A percentile compares a stretch with the other conserved stretches of the same genome.
phyloP scores from a whole-genome alignment of 2,113 vertebrate genomes.

The Oryzias celebensis region DNA sequence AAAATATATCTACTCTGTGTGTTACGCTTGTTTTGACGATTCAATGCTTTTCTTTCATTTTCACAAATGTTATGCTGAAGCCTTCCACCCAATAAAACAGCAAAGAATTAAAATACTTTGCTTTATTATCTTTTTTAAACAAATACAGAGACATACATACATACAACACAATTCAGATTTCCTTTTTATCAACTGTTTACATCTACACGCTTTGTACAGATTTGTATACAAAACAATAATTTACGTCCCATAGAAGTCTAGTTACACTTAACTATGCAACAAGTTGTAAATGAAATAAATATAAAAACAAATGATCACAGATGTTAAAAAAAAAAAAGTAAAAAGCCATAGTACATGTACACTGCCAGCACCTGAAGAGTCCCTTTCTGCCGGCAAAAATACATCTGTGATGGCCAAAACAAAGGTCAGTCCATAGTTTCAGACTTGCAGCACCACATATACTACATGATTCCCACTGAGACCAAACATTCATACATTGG shows the following conservation, averaged over 20 bases:
- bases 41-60: background rate
- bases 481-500: constrained; percentile 22
- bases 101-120: constrained; percentile 90
- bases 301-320: constrained; percentile 73
- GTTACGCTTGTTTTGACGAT: background rate
- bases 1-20: too few species aligned
- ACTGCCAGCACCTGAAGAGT: constrained; percentile 58
- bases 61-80: background rate
- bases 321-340: constrained; percentile 43
- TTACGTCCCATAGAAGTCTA: constrained; percentile 90
- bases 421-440: constrained; percentile 29
- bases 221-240: constrained; percentile 99
- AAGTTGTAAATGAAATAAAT: constrained; percentile 80
- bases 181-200: constrained; percentile 90
- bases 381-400: constrained; percentile 54
- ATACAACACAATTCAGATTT: constrained; percentile 93
- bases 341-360: constrained; percentile 63
- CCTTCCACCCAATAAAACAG: constrained; percentile 49
- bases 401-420: constrained; percentile 31
- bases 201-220: constrained; percentile 92
- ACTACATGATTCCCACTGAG: constrained; percentile 19
- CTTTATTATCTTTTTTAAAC: constrained; percentile 84
- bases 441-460: constrained; percentile 40
- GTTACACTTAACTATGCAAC: constrained; percentile 91
- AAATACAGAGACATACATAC: constrained; percentile 92